Base-by-base conservation (phyloP, 1,140 invertebrate species). In the Zaprionus inermis region DNA sequence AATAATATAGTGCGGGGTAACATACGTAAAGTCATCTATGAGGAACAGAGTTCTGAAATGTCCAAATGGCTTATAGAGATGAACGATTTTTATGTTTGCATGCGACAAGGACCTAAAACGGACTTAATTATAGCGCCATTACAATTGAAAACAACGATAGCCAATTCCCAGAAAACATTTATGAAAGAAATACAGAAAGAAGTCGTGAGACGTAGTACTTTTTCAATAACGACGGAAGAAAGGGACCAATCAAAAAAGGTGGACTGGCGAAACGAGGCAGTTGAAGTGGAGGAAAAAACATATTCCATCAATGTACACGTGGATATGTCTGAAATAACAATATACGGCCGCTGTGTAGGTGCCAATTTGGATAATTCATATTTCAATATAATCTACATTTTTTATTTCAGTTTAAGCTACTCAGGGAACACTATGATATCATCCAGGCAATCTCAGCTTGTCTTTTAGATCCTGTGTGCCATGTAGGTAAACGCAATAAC, bases 111-210 rank as follows among this genome's bases (percentile, higher is more conserved):
- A 0, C 14, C 32, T 6, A 49, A 60, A 2, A 54, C 44, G 0
- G 77, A 83, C 1, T 55, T 67, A 30, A 61, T 91, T 12, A 9
- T 91, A 3, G 68, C 93, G 68, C 94, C 94, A 18, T 88, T 95
- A 0, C 93, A 94, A 9, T 93, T 94, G 3, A 95, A 93, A 55
- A 93, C 94, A 12, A 95, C 95, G 1, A 30, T 91, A 36, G 89
- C 81, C 0, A 3, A 86, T 18, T 90, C 90, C 0, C 56, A 83
- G 11, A 89, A 84, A 18, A 44, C 6, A 10, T 3, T 3, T 44
- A 7, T 44, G 20, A 2, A 20, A 6, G 24, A 4, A 28, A 28
- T 5, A 0, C 7, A 32, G 30, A 32, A 5, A 32, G 6, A 28
- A 28, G 6, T 28, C 28, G 28, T 9, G 1, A 32, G 30, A 32